Conservation (phyloP, 2,797 vertebrate species). For the Chaenodraco wilsoni region DNA sequence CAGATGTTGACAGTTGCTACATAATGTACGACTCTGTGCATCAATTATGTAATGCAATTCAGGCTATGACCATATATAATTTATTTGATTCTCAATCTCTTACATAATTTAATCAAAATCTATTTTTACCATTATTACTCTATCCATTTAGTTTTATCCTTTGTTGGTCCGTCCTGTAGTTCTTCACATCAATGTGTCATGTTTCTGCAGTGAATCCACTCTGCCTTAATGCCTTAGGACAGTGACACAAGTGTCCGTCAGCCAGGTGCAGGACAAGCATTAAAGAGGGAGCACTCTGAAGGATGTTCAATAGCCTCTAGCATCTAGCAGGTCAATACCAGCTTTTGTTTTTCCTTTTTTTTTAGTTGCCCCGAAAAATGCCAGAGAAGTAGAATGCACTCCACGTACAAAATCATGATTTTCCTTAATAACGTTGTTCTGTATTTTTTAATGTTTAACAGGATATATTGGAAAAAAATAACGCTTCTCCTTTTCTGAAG, state of each 20-base stretch:
- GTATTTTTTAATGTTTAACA: slow-evolving; percentile 10
- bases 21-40: slow-evolving; percentile 78
- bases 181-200: slow-evolving; percentile 43
- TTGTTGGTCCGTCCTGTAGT: slow-evolving; percentile 67
- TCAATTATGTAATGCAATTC: slow-evolving; percentile 84
- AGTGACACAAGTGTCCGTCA: slow-evolving; percentile 47
- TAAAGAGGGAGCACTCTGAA: slow-evolving; percentile 44
- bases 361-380: slow-evolving; percentile 15
- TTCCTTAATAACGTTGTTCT: background rate
- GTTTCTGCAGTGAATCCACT: slow-evolving; percentile 35
- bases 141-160: slow-evolving; percentile 74
- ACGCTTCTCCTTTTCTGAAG: slow-evolving; percentile 10
- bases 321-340: slow-evolving; percentile 22
- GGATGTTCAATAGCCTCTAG: slow-evolving; percentile 29
- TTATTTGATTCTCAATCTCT: slow-evolving; percentile 79
- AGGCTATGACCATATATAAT: slow-evolving; percentile 81
- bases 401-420: slow-evolving; percentile 8
- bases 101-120: slow-evolving; percentile 78
- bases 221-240: slow-evolving; percentile 54
- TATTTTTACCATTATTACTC: slow-evolving; percentile 81
- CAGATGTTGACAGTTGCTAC: slow-evolving; percentile 83
- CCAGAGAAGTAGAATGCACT: slow-evolving; percentile 25
- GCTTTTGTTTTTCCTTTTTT: slow-evolving; percentile 20
- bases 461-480: slow-evolving; percentile 39
- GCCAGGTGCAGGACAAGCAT: slow-evolving; percentile 36